Evolutionary conservation across 1,140 invertebrate species (phyloP).

Genomic region (Eupristina koningsbergeri): DNA sequence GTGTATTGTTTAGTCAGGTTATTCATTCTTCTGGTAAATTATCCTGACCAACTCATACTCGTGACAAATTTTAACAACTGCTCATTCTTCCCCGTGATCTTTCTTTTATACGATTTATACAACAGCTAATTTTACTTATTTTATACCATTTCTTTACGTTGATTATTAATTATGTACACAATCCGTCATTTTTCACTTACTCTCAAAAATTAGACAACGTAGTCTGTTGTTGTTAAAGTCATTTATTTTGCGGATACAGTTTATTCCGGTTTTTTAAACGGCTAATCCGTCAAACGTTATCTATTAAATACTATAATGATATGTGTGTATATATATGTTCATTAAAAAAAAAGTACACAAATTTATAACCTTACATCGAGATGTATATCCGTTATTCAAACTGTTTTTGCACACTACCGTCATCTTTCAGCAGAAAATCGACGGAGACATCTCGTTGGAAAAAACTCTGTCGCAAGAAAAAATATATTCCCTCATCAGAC

Average conservation of each 20-base stretch:
- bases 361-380: constrained; percentile 48
- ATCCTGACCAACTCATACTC: constrained; percentile 72
- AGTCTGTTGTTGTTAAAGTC: constrained; percentile 34
- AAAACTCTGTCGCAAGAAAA: constrained; percentile 47
- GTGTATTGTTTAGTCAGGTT: constrained; percentile 48
- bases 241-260: neutral
- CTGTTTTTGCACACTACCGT: constrained; percentile 50
- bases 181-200: constrained; percentile 58
- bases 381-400: constrained; percentile 8
- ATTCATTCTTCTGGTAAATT: constrained; percentile 66
- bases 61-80: constrained; percentile 71
- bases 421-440: constrained; percentile 55
- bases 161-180: constrained; percentile 57
- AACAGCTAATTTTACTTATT: no score
- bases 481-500: constrained; percentile 55
- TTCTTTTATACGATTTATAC: neutral
- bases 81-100: constrained; percentile 49
- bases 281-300: constrained; percentile 8
- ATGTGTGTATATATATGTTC: neutral
- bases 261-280: neutral
- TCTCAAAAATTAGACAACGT: constrained; percentile 52
- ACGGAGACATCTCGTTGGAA: constrained; percentile 57
- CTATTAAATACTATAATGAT: neutral
- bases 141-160: neutral
- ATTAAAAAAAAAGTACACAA: neutral